Evolutionary conservation across 2,113 vertebrate genomes (phyloP), one percentile per base, ranked within the genome.

Genomic region (Periophthalmodon schlosseri): DNA sequence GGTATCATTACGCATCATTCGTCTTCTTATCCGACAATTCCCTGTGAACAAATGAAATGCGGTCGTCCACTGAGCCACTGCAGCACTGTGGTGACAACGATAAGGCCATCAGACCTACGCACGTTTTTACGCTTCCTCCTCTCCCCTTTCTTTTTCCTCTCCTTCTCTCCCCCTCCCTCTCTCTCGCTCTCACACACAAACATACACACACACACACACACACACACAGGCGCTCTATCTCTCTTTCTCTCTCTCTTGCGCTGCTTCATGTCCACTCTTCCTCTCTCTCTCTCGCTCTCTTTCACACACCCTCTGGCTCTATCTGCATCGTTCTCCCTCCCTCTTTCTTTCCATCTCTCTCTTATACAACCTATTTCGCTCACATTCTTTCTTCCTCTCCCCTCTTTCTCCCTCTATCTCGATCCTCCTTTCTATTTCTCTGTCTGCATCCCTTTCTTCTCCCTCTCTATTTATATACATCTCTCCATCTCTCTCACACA

Each of bases 41-140:
- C 88, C 83, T 82, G 86, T 84, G 87, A 73, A 74, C 89, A 88
- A 94, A 93, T 93, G 75, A 91, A 93, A 94, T 92, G 92, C 91
- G 87, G 88, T 92, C 87, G 20, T 88, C 79, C 75, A 86, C 74
- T 69, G 73, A 81, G 84, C 79, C 18, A 20, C 74, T 44, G 39
- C 79, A 81, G 82, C 77, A 79, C 46, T 49, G 87, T 74, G 78
- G 79, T 84, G 82, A 86, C 86, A 83, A 88, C 70, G 86, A 88
- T 89, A 88, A 91, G 86, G 79, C 78, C 77, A 80, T 60, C 70
- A 77, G 79, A 86, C 88, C 81, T 68, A 72, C 76, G 87, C 87
- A 89, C 83, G 77, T 85, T 80, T 82, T 88, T 86, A 56, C n/a
- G 73, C 70, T 34, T 33, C 60, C 60, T 60, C 36, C 49, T 84